Conservation (phyloP, 2,113 vertebrate species). For the Urocynchramus pylzowi region DNA sequence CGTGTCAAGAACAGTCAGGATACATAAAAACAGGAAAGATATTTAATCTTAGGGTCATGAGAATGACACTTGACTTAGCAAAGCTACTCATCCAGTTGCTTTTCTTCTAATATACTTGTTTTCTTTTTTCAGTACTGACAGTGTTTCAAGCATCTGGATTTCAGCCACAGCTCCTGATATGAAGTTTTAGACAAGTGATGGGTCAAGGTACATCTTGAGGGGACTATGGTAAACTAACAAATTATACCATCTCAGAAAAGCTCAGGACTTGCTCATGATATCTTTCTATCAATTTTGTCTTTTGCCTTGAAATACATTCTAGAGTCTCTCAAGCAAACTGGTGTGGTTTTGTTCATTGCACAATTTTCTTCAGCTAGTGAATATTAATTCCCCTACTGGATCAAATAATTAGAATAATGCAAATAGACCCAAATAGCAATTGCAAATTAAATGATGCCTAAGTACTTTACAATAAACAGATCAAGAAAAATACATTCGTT, state of each 20-base stretch:
- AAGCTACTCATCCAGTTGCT: not conserved
- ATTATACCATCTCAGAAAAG: not conserved
- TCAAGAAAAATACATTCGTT: not conserved
- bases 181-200: not conserved
- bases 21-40: constrained; percentile 58
- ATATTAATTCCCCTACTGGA: not conserved
- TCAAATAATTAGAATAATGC: not conserved
- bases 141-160: not conserved
- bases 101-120: not conserved
- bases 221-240: not conserved
- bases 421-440: not conserved
- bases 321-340: not conserved
- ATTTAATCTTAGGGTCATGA: constrained; percentile 54
- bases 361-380: not conserved
- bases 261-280: not conserved
- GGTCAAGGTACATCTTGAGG: not conserved
- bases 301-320: not conserved
- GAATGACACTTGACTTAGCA: constrained; percentile 49
- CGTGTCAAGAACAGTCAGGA: not conserved
- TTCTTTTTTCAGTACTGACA: not conserved
- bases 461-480: not conserved
- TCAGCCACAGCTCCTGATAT: not conserved
- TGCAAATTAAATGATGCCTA: not conserved
- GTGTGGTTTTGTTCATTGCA: not conserved
- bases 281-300: not conserved